Evolutionary conservation across 2,888 invertebrate species (phyloP), one percentile per base, ranked within the genome.

Genomic region (Clepsis dumicolana): DNA sequence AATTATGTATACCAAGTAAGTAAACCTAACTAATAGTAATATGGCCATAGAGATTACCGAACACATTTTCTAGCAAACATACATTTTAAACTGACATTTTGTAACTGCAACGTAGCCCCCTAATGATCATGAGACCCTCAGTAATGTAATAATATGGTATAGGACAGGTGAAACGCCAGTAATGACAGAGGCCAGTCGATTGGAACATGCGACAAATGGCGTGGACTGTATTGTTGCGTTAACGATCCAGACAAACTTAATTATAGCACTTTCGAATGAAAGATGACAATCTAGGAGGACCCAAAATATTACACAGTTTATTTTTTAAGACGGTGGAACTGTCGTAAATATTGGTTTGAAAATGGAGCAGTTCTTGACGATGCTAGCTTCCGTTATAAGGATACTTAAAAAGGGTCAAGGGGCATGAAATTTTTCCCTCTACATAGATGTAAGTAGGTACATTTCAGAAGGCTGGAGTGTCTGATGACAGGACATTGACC

Each of bases 131-230:
- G 62, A 44, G 57, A 69, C 54, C 59, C 60, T 68, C 63, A 4
- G 21, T 16, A 44, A 16, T 73, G 72, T 80, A 80, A 81, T 77
- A 71, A 73, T 70, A 70, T 35, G 38, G 70, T 53, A 76, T 75
- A 73, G 71, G 59, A 64, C 75, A 75, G 73, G 74, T 71, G 74
- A 79, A 72, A 74, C 70, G 68, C 44, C 52, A 54, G 65, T 78
- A 68, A 68, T 63, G 68, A 64, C 44, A 14, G 35, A 57, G 38
- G 16, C 32, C 50, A 64, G 50, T 52, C 52, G 16, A 53, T 41
- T 53, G 59, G 59, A 65, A 50, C 59, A 52, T 57, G 50, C 52
- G 38, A 53, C 65, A 53, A 65, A 65, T 38, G 24, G 52, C 52
- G 57, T 35, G 48, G 57, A 27, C 56, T 27, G 59, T 16, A 59